Conservation (phyloP, 2,797 vertebrate genomes). For the Tapera naevia region DNA sequence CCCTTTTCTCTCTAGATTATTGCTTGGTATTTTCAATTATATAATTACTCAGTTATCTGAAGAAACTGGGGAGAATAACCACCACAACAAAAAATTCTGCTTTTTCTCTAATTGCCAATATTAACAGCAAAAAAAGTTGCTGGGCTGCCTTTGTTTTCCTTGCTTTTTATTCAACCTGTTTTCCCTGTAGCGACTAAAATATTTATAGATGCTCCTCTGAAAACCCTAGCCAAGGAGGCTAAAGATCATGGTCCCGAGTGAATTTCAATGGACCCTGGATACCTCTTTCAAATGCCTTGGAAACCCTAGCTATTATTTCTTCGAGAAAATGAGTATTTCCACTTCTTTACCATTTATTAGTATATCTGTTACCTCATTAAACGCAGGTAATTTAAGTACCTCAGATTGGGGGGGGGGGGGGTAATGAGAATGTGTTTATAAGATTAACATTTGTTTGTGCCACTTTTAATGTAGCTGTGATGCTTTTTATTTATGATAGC, state of each 20-base stretch:
- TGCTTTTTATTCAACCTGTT: neutral
- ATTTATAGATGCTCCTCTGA: neutral
- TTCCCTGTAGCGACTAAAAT: slow-evolving; percentile 4
- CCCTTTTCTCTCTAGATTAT: neutral
- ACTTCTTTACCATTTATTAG: neutral
- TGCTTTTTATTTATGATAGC: neutral
- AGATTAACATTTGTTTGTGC: rapidly evolving
- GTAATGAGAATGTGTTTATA: neutral
- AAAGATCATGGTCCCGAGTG: neutral
- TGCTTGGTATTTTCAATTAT: neutral
- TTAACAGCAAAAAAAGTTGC: neutral
- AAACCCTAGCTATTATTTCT: neutral
- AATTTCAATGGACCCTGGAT: neutral
- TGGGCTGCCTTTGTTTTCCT: neutral
- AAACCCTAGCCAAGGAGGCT: neutral
- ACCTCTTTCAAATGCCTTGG: neutral
- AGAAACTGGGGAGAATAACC: neutral
- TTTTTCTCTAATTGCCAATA: neutral
- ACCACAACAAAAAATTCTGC: neutral
- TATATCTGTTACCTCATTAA: neutral
- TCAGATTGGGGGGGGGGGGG: no score
- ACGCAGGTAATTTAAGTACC: neutral
- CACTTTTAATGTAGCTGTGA: neutral
- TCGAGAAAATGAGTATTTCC: neutral
- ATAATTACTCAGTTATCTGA: neutral